Evolutionary conservation across 2,888 invertebrate species (phyloP).

Genomic region (Phyllotreta striolata): DNA sequence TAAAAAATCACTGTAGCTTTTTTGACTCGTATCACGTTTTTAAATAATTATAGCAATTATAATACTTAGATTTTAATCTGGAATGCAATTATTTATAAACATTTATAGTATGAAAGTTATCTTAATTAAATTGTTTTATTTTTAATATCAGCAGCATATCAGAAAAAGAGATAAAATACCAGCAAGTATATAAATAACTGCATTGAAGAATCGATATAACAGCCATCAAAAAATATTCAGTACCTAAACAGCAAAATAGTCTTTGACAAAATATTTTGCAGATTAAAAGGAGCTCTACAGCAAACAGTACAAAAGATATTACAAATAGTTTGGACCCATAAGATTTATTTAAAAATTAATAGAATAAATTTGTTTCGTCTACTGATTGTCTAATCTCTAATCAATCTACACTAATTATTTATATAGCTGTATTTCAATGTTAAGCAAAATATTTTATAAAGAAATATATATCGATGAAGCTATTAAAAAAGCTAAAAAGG

Average conservation of each 20-base stretch:
- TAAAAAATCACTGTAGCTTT: constrained; percentile 2
- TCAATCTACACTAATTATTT: not conserved
- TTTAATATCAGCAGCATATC: too few relatives aligned
- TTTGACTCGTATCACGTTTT: constrained; percentile 12
- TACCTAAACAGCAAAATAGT: constrained; percentile 10
- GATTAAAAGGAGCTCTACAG: not conserved
- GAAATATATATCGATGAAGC: not conserved
- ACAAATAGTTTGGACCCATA: constrained; percentile 24
- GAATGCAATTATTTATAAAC: too few relatives aligned
- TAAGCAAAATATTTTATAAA: constrained; percentile 22
- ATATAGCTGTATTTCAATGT: not conserved
- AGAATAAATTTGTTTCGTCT: too few relatives aligned
- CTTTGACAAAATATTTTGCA: constrained; percentile 24
- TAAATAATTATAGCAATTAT: not conserved
- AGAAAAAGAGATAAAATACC: too few relatives aligned
- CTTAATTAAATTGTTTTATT: too few relatives aligned
- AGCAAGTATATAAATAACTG: too few relatives aligned
- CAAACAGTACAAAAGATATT: not conserved
- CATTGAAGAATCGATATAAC: not conserved
- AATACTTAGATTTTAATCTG: too few relatives aligned
- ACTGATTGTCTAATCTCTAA: too few relatives aligned
- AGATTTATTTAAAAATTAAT: not conserved
- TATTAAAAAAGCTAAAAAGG: constrained; percentile 3
- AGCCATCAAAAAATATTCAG: constrained; percentile 15
- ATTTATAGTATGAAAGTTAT: too few relatives aligned